Evolutionary conservation across 2,888 invertebrate species (phyloP).

Genomic region (Hedychridium roseum): DNA sequence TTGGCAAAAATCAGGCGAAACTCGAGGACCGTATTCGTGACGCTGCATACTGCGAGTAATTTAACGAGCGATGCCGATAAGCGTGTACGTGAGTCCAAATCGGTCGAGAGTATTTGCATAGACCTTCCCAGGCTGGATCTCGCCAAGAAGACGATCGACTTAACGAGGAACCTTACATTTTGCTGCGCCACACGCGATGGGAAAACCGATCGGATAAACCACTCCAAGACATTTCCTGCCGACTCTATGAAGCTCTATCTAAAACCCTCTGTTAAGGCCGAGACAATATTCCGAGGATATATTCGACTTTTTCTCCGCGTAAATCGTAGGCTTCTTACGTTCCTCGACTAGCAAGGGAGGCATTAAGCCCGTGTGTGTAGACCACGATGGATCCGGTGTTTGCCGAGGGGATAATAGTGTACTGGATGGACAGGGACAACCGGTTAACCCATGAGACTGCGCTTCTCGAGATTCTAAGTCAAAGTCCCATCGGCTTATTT

Average conservation of each 20-base stretch:
- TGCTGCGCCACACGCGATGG: too few relatives aligned
- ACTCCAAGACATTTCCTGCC: too few relatives aligned
- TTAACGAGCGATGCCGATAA: conserved; percentile 27
- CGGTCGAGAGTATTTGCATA: conserved; percentile 20
- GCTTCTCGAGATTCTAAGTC: conserved; percentile 43
- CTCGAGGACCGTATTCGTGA: conserved; percentile 26
- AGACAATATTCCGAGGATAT: too few relatives aligned
- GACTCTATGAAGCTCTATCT: too few relatives aligned
- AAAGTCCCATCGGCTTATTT: conserved; percentile 27
- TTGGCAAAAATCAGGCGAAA: too few relatives aligned
- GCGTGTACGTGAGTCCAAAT: conserved; percentile 25
- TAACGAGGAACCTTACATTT: too few relatives aligned
- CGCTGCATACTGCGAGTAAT: conserved; percentile 28
- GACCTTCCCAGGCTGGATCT: too few relatives aligned
- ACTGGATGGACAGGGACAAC: conserved; percentile 56
- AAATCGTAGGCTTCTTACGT: too few relatives aligned
- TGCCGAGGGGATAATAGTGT: conserved; percentile 57
- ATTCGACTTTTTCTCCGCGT: conserved; percentile 40
- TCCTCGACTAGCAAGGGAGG: too few relatives aligned
- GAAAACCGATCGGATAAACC: too few relatives aligned
- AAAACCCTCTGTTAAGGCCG: too few relatives aligned
- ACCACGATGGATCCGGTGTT: conserved; percentile 49
- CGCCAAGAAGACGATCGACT: too few relatives aligned
- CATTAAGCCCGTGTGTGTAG: conserved; percentile 30
- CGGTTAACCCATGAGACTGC: conserved; percentile 50